These are phyloP conservation scores for Vanessa tameamea DNA, from an alignment of 1,140 invertebrate genomes.

Conservation along the genomic window DNA sequence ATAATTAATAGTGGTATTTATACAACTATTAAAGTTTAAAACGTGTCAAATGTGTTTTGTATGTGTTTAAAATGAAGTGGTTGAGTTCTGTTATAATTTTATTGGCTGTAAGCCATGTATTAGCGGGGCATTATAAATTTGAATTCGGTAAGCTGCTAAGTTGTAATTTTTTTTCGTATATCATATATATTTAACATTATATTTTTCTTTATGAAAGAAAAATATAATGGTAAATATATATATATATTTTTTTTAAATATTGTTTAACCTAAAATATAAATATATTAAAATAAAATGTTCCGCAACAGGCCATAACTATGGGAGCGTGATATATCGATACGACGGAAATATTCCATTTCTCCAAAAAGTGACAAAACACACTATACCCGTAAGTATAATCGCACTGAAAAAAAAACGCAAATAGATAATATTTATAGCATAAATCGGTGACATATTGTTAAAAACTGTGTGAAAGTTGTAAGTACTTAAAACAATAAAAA, in stretches of 20 bases:
- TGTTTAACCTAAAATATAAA: neutral
- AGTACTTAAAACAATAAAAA: too few species aligned
- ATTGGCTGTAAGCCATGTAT: slow-evolving; percentile 3
- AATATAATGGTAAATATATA: too few species aligned
- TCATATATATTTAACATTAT: too few species aligned
- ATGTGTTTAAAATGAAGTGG: neutral
- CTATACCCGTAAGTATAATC: slow-evolving; percentile 27
- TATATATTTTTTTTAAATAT: neutral
- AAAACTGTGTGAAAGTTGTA: too few species aligned
- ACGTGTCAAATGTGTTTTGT: neutral
- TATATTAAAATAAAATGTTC: neutral
- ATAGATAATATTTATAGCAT: neutral
- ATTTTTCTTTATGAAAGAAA: too few species aligned
- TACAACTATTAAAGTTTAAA: neutral
- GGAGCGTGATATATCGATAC: slow-evolving; percentile 3
- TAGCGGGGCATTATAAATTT: slow-evolving; percentile 21
- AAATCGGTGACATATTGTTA: too few species aligned
- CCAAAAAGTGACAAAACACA: neutral
- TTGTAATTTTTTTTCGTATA: neutral
- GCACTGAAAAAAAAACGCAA: neutral
- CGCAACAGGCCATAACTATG: slow-evolving; percentile 15
- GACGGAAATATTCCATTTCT: slow-evolving; percentile 16
- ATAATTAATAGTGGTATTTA: neutral
- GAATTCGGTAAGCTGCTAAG: slow-evolving; percentile 42
- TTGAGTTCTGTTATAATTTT: neutral